Evolutionary conservation across 2,113 vertebrate species (phyloP), one percentile per base, ranked within the genome.

Genomic region (Phylloscopus trochiloides): DNA sequence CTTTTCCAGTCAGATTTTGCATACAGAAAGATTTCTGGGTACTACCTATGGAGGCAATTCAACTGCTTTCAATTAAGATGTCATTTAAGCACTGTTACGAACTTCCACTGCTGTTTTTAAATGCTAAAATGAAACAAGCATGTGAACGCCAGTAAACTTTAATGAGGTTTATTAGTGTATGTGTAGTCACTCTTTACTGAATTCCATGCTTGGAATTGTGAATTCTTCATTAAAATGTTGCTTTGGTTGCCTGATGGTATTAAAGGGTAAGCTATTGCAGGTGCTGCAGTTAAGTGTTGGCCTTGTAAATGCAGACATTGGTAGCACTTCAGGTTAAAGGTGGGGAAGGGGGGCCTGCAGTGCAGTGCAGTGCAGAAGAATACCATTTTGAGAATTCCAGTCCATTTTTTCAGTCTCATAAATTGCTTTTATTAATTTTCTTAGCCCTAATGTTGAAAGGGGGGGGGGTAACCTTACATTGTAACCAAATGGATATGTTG

Each of bases 21-120:
- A 20, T 32, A 7, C 28, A 31, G 73, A 67, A 84, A 40, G 40
- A 32, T 92, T 68, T 80, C 59, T 87, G 52, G 43, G 14, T 85
- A 21, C 77, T 89, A 75, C 32, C 73, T 67, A 0, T 34, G n/a
- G 0, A 3, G 48, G 48, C 47, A 93, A 16, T 88, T 92, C 58
- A 70, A 3, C 25, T 86, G 83, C 8, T 95, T 94, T 93, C 86
- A 86, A 94, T 96, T 94, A 96, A 78, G 70, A 32, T 12, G 38
- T 26, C 2, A 7, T 43, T 75, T 89, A 45, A 71, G 22, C 22
- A 3, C 65, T 52, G 40, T 48, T 81, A 21, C 21, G 76, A 1
- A 57, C 50, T 94, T 72, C 29, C 14, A 20, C 28, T 77, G 55
- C 67, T 90, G 28, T 59, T 92, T 66, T 67, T 36, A 76, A 92